A percentile compares a stretch with the other conserved stretches of the same genome.
These are phyloP conservation scores for Coturnix japonica DNA, from an alignment of 2,113 vertebrate genomes.

Conservation along the genomic window DNA sequence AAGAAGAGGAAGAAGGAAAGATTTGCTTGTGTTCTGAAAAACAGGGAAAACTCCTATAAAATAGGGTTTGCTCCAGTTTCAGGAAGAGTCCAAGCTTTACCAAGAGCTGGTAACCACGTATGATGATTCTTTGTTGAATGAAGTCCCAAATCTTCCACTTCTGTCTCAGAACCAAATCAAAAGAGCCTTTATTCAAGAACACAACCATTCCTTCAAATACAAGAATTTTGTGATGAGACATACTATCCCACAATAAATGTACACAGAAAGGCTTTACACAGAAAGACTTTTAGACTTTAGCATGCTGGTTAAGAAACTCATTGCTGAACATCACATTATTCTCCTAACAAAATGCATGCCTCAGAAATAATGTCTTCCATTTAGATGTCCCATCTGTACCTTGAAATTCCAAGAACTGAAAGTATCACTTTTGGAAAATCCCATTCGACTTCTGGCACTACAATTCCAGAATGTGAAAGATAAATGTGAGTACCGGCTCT, in stretches of 20 bases:
- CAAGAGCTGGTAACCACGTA: neutral
- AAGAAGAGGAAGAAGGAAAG: neutral
- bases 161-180: neutral
- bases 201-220: neutral
- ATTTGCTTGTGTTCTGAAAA: neutral
- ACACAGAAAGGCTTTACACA: neutral
- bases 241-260: neutral
- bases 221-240: neutral
- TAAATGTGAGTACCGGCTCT: neutral
- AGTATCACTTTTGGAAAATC: neutral
- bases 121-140: neutral
- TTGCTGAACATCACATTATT: neutral
- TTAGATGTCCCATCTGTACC: neutral
- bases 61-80: neutral
- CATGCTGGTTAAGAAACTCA: neutral
- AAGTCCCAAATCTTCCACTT: neutral
- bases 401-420: neutral
- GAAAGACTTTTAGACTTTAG: neutral
- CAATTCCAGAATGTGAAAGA: neutral
- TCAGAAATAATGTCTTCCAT: neutral
- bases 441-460: neutral
- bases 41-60: neutral
- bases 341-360: neutral
- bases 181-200: neutral
- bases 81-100: neutral